phyloP scores from a whole-genome alignment of 2,113 vertebrate genomes.

The Coryphaenoides rupestris region DNA sequence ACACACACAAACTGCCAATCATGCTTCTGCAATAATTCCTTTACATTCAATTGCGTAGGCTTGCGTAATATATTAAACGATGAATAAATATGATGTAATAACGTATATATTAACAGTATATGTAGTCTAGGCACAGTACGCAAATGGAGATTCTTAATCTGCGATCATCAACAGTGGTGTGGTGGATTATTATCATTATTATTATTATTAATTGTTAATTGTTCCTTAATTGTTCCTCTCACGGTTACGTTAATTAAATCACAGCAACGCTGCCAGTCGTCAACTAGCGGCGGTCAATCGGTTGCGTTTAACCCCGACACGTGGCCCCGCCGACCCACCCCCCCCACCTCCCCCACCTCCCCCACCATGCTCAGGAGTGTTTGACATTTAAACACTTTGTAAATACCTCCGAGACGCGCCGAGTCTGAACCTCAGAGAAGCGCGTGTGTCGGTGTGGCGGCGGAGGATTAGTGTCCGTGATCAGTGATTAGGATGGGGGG shows the following conservation, averaged over 20 bases:
- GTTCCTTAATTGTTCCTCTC: conserved; percentile 29
- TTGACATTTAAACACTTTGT: conserved; percentile 65
- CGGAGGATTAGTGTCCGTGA: too few relatives aligned
- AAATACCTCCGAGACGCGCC: conserved; percentile 51
- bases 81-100: background rate
- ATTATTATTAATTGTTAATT: too few relatives aligned
- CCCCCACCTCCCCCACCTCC: too few relatives aligned
- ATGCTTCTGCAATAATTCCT: too few relatives aligned
- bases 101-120: background rate
- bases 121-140: too few relatives aligned
- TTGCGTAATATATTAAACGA: background rate
- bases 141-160: too few relatives aligned
- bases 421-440: conserved; percentile 21
- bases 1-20: too few relatives aligned
- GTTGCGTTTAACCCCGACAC: conserved; percentile 14
- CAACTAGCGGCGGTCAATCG: conserved; percentile 12
- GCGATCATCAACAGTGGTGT: too few relatives aligned
- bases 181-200: too few relatives aligned
- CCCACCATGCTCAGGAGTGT: conserved; percentile 28
- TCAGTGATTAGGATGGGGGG: too few relatives aligned
- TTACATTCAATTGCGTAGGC: background rate
- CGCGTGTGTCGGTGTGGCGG: conserved; percentile 16
- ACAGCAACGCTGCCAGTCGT: conserved; percentile 38
- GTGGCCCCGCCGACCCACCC: conserved; percentile 30
- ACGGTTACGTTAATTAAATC: too few relatives aligned